A percentile compares a stretch with the other conserved stretches of the same genome.
phyloP scores from a whole-genome alignment of 2,888 invertebrate species.

The Cephus nigrinus region DNA sequence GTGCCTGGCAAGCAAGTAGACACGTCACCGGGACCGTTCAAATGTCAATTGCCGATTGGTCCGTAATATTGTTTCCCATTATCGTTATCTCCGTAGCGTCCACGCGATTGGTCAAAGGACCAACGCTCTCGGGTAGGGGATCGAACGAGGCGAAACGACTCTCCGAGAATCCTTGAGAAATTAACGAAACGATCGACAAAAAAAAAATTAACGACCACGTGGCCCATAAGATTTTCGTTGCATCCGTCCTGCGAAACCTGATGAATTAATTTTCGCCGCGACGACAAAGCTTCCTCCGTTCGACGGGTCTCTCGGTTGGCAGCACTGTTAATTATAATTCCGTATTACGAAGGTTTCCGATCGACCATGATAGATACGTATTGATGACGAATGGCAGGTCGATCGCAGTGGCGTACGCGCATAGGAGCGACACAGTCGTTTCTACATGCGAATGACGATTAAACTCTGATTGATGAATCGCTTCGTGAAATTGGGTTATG shows the following conservation, averaged over 20 bases:
- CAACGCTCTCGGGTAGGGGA: background rate
- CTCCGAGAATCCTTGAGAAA: background rate
- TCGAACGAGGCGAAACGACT: background rate
- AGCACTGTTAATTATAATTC: background rate
- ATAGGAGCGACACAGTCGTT: background rate
- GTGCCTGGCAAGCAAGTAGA: constrained; percentile 32
- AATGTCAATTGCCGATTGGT: constrained; percentile 32
- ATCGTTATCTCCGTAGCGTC: constrained; percentile 26
- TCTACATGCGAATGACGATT: background rate
- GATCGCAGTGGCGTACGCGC: background rate
- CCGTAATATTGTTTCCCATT: constrained; percentile 17
- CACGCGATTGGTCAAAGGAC: background rate
- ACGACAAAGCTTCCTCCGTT: background rate
- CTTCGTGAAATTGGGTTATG: background rate
- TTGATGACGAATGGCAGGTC: background rate
- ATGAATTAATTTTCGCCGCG: background rate
- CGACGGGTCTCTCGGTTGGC: background rate
- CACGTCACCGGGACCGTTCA: constrained; percentile 31
- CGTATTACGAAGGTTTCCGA: background rate
- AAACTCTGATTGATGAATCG: constrained; percentile 2
- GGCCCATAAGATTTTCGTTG: no score
- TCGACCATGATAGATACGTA: background rate
- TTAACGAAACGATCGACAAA: background rate
- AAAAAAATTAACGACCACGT: no score
- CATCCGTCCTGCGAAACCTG: no score